Evolutionary conservation across 2,113 vertebrate genomes (phyloP).

Genomic region (Neolamprologus longior): DNA sequence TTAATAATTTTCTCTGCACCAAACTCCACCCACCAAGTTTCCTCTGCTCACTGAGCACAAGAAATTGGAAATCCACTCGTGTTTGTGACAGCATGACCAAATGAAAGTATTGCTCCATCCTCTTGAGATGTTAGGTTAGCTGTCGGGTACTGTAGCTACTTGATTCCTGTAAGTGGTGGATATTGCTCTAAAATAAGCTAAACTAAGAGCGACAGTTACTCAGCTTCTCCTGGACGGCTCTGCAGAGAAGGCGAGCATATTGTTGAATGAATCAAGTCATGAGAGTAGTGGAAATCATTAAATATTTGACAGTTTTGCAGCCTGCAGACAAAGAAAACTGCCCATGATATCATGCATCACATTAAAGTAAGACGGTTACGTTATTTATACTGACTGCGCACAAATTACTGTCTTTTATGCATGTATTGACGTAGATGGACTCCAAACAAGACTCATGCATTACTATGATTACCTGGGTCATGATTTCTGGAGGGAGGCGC

Average conservation of each 20-base stretch:
- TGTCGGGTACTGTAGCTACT: not conserved
- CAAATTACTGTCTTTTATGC: not conserved
- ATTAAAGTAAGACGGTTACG: not conserved
- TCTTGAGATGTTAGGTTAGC: not conserved
- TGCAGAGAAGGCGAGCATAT: not conserved
- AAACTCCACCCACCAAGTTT: not conserved
- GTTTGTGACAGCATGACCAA: fast-evolving
- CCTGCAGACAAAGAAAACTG: not conserved
- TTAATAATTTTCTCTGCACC: not conserved
- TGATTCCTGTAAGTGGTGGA: not conserved
- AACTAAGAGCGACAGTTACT: not conserved
- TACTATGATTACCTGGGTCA: not conserved
- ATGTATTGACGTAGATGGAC: not conserved
- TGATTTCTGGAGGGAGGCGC: not conserved
- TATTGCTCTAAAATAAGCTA: not conserved
- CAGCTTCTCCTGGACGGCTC: not conserved
- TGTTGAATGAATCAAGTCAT: not conserved
- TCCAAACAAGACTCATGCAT: not conserved
- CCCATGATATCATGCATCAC: not conserved
- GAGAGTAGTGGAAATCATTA: not conserved
- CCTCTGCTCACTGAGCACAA: fast-evolving
- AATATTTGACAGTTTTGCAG: not conserved
- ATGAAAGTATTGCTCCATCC: not conserved
- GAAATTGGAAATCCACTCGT: not conserved
- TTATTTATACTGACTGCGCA: not conserved